Percentiles rank a stretch among this genome's conserved stretches.
phyloP scores from a whole-genome alignment of 2,888 invertebrate genomes.

The Amiota minor region DNA sequence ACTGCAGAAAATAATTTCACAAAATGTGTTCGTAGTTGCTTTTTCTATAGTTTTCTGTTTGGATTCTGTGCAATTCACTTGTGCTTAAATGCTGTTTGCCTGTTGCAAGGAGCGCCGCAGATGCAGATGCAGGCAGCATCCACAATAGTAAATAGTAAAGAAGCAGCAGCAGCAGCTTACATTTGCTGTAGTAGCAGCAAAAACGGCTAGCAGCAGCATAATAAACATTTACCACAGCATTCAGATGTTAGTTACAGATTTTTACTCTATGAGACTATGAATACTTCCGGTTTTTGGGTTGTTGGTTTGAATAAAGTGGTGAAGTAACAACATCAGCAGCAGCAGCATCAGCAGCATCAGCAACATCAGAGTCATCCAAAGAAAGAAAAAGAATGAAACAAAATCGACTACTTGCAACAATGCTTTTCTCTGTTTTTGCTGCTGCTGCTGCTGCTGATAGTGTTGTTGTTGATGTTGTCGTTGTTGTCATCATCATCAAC shows the following conservation, averaged over 20 bases:
- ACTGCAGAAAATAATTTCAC: too few relatives aligned
- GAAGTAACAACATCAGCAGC: constrained; percentile 45
- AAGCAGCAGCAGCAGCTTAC: too few relatives aligned
- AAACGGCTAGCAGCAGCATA: constrained; percentile 31
- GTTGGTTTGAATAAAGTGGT: too few relatives aligned
- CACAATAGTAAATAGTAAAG: background rate
- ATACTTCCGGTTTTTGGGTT: constrained; percentile 33
- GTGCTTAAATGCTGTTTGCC: constrained; percentile 65
- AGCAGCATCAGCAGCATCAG: constrained; percentile 50
- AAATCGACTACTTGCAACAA: constrained; percentile 23
- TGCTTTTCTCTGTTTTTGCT: constrained; percentile 16
- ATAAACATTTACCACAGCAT: constrained; percentile 30
- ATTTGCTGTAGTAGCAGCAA: constrained; percentile 3
- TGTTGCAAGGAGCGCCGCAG: constrained; percentile 66
- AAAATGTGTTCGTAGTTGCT: too few relatives aligned
- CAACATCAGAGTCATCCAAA: constrained; percentile 49
- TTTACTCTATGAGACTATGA: constrained; percentile 36
- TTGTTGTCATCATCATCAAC: constrained; percentile 33
- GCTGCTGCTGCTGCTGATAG: constrained; percentile 30
- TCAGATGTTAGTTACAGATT: constrained; percentile 11
- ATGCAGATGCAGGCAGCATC: constrained; percentile 67
- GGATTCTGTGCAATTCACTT: constrained; percentile 44
- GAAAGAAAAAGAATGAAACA: background rate
- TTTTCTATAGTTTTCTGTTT: too few relatives aligned
- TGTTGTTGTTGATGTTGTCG: constrained; percentile 18